Evolutionary conservation across 2,888 invertebrate genomes (phyloP).

Genomic region (Hydroisotoma schaefferi): DNA sequence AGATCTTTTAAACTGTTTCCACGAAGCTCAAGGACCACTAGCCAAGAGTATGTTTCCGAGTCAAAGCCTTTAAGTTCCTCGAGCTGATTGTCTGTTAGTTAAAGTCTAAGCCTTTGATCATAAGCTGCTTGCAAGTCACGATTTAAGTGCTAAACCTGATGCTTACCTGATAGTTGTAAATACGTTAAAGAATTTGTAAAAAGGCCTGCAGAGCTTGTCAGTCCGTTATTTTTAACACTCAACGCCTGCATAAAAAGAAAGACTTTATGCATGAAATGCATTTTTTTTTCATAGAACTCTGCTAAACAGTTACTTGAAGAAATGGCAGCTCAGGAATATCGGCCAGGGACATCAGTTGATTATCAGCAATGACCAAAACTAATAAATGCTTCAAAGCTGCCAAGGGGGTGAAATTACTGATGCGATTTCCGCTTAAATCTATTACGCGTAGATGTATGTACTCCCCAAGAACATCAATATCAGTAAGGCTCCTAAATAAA

Average conservation of each 20-base stretch:
- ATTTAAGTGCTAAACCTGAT: too few species aligned
- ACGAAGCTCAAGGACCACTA: conserved; percentile 30
- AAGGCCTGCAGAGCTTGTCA: conserved; percentile 19
- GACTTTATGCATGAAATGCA: too few species aligned
- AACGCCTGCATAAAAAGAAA: conserved; percentile 27
- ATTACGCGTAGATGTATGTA: conserved; percentile 26
- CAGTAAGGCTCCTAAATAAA: conserved; percentile 13
- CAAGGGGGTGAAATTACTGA: conserved; percentile 17
- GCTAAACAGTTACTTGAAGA: conserved; percentile 15
- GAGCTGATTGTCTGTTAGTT: conserved; percentile 22
- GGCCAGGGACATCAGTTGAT: conserved; percentile 12
- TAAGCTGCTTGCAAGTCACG: not conserved
- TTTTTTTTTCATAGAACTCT: not conserved
- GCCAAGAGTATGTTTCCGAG: conserved; percentile 22
- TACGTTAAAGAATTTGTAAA: conserved; percentile 29
- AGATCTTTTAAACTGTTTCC: conserved; percentile 25
- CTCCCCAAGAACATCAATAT: conserved; percentile 18
- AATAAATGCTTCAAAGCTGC: conserved; percentile 17
- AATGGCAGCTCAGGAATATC: conserved; percentile 32
- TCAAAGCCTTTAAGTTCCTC: conserved; percentile 22
- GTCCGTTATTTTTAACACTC: conserved; percentile 16
- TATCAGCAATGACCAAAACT: conserved; percentile 17
- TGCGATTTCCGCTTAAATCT: conserved; percentile 27
- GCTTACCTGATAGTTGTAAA: conserved; percentile 29
- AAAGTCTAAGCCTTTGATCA: too few species aligned